Conservation (phyloP, 2,888 invertebrate species). For the Cerastis rubricosa region DNA sequence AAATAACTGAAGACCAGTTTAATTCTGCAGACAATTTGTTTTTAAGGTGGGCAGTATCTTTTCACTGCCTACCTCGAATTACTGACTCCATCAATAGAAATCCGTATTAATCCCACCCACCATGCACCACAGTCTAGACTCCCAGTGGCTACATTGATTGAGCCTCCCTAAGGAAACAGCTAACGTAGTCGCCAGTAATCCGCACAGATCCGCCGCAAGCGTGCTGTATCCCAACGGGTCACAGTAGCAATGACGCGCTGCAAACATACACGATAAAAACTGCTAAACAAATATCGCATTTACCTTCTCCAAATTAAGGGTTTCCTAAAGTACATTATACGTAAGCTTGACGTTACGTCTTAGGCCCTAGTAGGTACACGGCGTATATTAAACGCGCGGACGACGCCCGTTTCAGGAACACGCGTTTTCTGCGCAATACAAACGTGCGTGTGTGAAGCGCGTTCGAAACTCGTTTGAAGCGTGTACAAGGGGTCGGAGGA, state of each 20-base stretch:
- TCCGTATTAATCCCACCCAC: background rate
- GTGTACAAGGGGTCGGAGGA: too few relatives aligned
- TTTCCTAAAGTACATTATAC: background rate
- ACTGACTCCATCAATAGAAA: background rate
- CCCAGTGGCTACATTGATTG: slow-evolving; percentile 64
- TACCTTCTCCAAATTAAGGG: slow-evolving; percentile 36
- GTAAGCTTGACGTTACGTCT: too few relatives aligned
- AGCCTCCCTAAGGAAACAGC: slow-evolving; percentile 62
- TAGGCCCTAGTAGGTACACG: too few relatives aligned
- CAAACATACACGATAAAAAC: slow-evolving; percentile 34
- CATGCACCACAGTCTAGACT: slow-evolving; percentile 44
- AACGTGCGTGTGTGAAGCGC: too few relatives aligned
- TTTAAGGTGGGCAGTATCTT: background rate
- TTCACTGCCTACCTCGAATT: too few relatives aligned
- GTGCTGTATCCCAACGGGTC: slow-evolving; percentile 69
- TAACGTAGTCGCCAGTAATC: slow-evolving; percentile 74
- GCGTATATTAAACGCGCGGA: too few relatives aligned
- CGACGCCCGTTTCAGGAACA: too few relatives aligned
- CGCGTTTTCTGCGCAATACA: too few relatives aligned
- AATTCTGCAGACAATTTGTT: background rate
- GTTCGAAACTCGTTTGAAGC: too few relatives aligned
- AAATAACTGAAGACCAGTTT: too few relatives aligned
- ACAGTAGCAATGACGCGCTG: slow-evolving; percentile 33
- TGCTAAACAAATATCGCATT: slow-evolving; percentile 34
- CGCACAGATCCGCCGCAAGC: slow-evolving; percentile 73